A percentile compares a stretch with the other conserved stretches of the same genome.
phyloP scores from a whole-genome alignment of 2,113 vertebrate species.

The Athene cunicularia region DNA sequence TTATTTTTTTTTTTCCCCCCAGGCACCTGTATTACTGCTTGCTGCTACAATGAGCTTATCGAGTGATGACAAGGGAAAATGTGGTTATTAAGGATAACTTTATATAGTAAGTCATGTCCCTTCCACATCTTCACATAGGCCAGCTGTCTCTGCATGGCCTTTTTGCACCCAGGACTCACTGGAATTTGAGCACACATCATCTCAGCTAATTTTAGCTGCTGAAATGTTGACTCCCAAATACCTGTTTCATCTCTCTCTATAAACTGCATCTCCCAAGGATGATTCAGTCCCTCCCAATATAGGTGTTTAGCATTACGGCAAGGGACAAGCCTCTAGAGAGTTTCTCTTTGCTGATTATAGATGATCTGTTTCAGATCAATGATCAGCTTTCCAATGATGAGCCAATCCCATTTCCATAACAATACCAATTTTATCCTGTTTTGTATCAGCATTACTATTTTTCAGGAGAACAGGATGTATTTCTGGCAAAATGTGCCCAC shows the following conservation, averaged over 20 bases:
- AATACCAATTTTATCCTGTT: background rate
- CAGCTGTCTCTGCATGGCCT: background rate
- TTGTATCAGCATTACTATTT: background rate
- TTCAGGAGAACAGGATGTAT: background rate
- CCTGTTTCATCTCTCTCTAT: background rate
- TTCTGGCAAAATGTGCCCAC: rapidly evolving
- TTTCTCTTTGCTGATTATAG: background rate
- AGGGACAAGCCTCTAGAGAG: background rate
- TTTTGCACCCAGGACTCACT: background rate
- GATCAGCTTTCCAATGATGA: rapidly evolving
- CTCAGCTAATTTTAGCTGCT: background rate
- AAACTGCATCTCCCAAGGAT: background rate
- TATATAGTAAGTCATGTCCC: background rate
- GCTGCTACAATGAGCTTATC: background rate
- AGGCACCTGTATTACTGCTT: background rate
- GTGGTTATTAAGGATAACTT: background rate
- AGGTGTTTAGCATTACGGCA: background rate
- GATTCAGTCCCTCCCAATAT: background rate
- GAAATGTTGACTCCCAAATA: background rate
- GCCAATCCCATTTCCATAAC: background rate
- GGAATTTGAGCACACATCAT: background rate
- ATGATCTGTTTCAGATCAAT: rapidly evolving
- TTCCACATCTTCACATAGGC: background rate
- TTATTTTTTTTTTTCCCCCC: background rate
- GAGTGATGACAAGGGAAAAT: background rate